Base-by-base conservation (phyloP, 30 jellyfish, hydroid and myxozoan genomes). In the Turritopsis dohrnii region DNA sequence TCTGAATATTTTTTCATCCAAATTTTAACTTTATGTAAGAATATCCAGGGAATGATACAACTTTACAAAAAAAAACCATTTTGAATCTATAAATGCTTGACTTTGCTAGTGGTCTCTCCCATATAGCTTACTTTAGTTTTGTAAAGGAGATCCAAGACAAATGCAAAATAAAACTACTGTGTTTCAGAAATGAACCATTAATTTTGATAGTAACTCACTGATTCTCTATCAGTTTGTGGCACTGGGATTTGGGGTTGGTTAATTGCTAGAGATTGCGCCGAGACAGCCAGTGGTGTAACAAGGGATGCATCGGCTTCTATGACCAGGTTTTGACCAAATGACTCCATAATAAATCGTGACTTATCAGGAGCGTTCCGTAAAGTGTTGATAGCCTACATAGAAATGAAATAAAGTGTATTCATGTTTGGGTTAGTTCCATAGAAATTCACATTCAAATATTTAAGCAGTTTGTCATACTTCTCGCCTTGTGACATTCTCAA, bases 401-500 rank as follows among this genome's bases (percentile, higher is more conserved):
- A 52, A 60, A 16, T 74, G 41, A 0, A 29, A 1, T 21, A n/a
- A 16, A 74, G 1, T 25, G 21, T 29, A 3, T 17, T 8, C 22
- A n/a, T 19, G 22, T 69, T 23, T 3, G 7, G 74, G 22, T 21
- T 74, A 3, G 18, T 25, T 72, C 31, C 29, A 25, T 72, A 0
- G 0, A 25, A 79, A 7, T 4, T 79, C 53, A 53, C 23, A 53
- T n/a, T 17, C 53, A 23, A 9, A 80, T 24, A 65, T 21, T 16
- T 53, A 0, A 0, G 26, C 20, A 52, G 25, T 80, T 21, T 52
- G 86, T 7, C 95, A 21, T 20, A 92, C 97, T 96, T 92, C 97
- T 79, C 97, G 26, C 29, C 97, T 84, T 19, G 97, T 92, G 53
- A 92, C 97, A 84, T 92, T 92, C 79, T 92, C 97, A 79, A 92